These are phyloP conservation scores for Pocota personata DNA, from an alignment of 2,888 invertebrate genomes.

Conservation along the genomic window DNA sequence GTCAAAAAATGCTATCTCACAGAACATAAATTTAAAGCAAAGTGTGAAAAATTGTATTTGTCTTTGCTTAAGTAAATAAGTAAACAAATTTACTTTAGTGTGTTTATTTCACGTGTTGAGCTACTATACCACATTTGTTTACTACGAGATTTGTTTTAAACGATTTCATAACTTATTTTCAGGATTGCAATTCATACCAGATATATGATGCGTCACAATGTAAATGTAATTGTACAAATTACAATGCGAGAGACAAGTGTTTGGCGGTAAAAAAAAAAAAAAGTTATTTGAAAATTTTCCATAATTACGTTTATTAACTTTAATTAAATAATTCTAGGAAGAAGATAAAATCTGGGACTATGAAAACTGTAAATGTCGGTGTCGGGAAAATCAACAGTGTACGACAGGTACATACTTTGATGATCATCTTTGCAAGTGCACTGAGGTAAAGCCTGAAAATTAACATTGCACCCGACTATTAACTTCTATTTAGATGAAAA, in stretches of 20 bases:
- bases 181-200: slow-evolving; percentile 86
- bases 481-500: slow-evolving; percentile 73
- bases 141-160: too few species aligned
- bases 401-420: slow-evolving; percentile 86
- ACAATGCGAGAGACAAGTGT: slow-evolving; percentile 86
- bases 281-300: neutral
- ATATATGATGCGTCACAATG: slow-evolving; percentile 85
- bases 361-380: slow-evolving; percentile 85
- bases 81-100: neutral
- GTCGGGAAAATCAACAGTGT: slow-evolving; percentile 84
- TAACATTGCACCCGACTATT: slow-evolving; percentile 57
- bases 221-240: slow-evolving; percentile 85
- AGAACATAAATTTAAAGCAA: neutral
- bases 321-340: slow-evolving; percentile 78
- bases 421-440: slow-evolving; percentile 81
- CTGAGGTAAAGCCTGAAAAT: slow-evolving; percentile 76
- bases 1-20: neutral
- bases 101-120: neutral
- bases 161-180: slow-evolving; percentile 39
- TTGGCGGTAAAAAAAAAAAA: slow-evolving; percentile 75
- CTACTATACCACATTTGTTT: too few species aligned
- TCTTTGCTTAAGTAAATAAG: neutral
- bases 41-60: neutral
- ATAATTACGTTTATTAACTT: neutral
- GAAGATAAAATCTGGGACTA: slow-evolving; percentile 86